These are phyloP conservation scores for Pampus argenteus DNA, from an alignment of 2,797 vertebrate genomes.

Conservation along the genomic window DNA sequence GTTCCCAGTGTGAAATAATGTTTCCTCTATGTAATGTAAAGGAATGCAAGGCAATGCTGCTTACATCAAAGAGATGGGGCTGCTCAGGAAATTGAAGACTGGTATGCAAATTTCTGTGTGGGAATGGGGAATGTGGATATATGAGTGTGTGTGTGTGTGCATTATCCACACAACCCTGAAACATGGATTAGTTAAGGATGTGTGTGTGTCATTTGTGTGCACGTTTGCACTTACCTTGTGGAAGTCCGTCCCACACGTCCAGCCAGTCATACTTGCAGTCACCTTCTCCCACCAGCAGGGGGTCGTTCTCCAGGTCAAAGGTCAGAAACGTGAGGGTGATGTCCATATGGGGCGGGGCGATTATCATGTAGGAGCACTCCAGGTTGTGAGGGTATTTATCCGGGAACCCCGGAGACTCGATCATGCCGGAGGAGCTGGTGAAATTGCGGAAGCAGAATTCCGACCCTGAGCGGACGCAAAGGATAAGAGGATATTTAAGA, in stretches of 20 bases:
- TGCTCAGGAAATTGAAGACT: slow-evolving; percentile 61
- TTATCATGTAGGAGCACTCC: slow-evolving; percentile 95
- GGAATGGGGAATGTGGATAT: slow-evolving; percentile 12
- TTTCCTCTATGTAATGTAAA: slow-evolving; percentile 66
- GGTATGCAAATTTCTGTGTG: slow-evolving; percentile 45
- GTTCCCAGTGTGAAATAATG: slow-evolving; percentile 66
- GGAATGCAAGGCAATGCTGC: slow-evolving; percentile 55
- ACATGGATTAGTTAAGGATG: slow-evolving; percentile 15
- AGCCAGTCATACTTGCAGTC: slow-evolving; percentile 99
- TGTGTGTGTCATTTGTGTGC: slow-evolving; percentile 2
- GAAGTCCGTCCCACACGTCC: slow-evolving; percentile 98
- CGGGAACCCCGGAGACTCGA: slow-evolving; percentile 96
- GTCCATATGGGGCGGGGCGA: slow-evolving; percentile 94
- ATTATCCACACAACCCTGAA: background rate
- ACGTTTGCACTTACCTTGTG: slow-evolving; percentile 83
- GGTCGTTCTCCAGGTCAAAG: slow-evolving; percentile 98
- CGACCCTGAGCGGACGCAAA: slow-evolving; percentile 84
- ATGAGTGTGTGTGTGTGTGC: slow-evolving; percentile 11
- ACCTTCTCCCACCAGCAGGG: slow-evolving; percentile 92
- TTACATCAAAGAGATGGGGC: slow-evolving; percentile 70
- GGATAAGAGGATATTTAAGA: slow-evolving; percentile 43
- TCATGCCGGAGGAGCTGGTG: slow-evolving; percentile 91
- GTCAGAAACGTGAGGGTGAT: slow-evolving; percentile 94
- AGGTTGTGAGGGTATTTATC: slow-evolving; percentile 98
- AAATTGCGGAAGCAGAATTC: slow-evolving; percentile 98